Percentiles rank a stretch among this genome's conserved stretches.
Conservation (phyloP, 1,140 invertebrate species). For the Phortica variegata region DNA sequence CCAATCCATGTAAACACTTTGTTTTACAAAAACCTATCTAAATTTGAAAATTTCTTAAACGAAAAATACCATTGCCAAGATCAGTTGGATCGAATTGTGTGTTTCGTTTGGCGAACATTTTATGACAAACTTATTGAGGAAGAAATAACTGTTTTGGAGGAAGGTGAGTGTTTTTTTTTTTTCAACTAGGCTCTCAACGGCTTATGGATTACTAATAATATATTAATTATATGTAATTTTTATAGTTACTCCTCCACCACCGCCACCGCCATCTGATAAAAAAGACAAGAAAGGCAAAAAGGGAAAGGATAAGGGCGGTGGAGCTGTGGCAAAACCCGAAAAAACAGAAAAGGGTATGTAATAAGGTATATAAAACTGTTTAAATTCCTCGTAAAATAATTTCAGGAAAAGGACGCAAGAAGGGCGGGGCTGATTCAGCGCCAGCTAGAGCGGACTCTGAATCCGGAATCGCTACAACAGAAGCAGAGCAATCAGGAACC, state of each 20-base stretch:
- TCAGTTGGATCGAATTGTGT: slow-evolving; percentile 57
- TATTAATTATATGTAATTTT: no score
- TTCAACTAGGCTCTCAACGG: no score
- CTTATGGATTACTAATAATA: not conserved
- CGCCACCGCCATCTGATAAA: slow-evolving; percentile 26
- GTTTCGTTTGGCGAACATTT: slow-evolving; percentile 63
- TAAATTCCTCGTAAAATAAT: no score
- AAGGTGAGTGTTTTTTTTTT: slow-evolving; percentile 59
- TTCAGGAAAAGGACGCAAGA: slow-evolving; percentile 30
- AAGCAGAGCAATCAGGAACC: not conserved
- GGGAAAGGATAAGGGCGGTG: slow-evolving; percentile 25
- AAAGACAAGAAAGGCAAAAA: slow-evolving; percentile 48
- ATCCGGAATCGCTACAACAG: not conserved
- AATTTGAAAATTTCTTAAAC: slow-evolving; percentile 50
- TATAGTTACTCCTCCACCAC: slow-evolving; percentile 22
- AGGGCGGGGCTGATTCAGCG: slow-evolving; percentile 40
- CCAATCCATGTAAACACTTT: slow-evolving; percentile 38
- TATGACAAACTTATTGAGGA: slow-evolving; percentile 60
- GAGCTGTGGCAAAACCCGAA: slow-evolving; percentile 12
- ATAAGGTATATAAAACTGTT: not conserved
- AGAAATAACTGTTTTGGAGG: slow-evolving; percentile 62
- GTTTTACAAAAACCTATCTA: slow-evolving; percentile 25
- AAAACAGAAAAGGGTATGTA: not conserved
- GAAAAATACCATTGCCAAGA: slow-evolving; percentile 49
- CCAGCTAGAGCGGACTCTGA: slow-evolving; percentile 37